Base-by-base conservation (phyloP, 2,113 vertebrate genomes). In the Syngnathus typhle region DNA sequence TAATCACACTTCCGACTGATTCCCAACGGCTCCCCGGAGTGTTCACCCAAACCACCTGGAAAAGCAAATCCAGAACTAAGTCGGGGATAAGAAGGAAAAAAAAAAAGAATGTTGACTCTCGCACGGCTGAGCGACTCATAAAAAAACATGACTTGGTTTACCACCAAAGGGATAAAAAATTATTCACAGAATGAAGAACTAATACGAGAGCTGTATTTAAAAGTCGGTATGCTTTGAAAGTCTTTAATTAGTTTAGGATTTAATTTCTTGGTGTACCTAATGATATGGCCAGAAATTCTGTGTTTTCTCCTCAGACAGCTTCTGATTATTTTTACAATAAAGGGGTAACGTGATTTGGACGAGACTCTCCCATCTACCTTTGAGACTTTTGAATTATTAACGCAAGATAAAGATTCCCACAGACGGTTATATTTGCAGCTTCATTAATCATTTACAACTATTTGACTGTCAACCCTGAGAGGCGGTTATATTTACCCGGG, bases 401-500 rank as follows among this genome's bases (percentile, higher is more conserved):
- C 70, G 11, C 43, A 79, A 78, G 76, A 81, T 80, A 80, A 83
- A 72, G 72, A 83, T 86, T 88, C 83, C 82, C 71, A 44, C 70
- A 76, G 75, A 73, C 73, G 87, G 89, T 91, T 91, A 89, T 89
- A 90, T 89, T 89, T 91, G 86, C 82, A 71, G 74, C 79, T 70
- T 60, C 78, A 88, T 90, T 72, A 90, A 91, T 88, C 82, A 91
- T 90, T 89, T 86, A 90, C 83, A 79, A 79, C 78, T 75, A 84
- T 88, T 79, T 87, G 85, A 85, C 87, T 87, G 87, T 87, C 83
- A 88, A 89, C 86, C 80, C 77, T 71, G 70, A 84, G 85, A 89
- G 81, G 78, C 77, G 78, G 90, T 88, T 90, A 90, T 91, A 91
- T 91, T 91, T 91, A 91, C 88, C 80, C 84, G 67, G 61, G 78